A percentile compares a stretch with the other conserved stretches of the same genome.
Conservation (phyloP, 2,113 vertebrate species). For the Pantherophis guttatus region DNA sequence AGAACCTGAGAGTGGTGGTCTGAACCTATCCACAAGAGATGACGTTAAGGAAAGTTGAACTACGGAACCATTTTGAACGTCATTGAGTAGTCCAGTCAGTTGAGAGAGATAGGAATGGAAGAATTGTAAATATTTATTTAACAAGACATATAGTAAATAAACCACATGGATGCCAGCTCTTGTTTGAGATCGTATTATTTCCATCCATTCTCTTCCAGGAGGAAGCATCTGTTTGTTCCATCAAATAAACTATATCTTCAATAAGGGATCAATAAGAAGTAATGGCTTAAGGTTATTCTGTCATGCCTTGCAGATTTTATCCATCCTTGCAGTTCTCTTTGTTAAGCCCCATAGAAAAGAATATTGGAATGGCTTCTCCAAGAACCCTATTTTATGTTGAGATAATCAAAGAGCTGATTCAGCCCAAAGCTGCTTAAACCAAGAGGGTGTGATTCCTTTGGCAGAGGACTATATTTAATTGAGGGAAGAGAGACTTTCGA, state of each 20-base stretch:
- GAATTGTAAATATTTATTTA: slow-evolving; percentile 79
- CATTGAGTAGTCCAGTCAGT: slow-evolving; percentile 63
- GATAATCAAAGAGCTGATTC: too few species aligned
- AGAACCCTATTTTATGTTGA: not conserved
- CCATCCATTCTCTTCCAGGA: slow-evolving; percentile 70
- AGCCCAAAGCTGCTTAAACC: not conserved
- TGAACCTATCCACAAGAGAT: not conserved
- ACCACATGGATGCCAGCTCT: slow-evolving; percentile 65
- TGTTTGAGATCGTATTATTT: slow-evolving; percentile 67
- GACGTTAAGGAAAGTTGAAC: not conserved
- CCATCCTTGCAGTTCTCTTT: not conserved
- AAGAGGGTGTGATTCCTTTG: not conserved
- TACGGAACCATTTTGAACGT: slow-evolving; percentile 46
- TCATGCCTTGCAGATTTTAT: not conserved
- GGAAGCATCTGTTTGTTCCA: slow-evolving; percentile 63
- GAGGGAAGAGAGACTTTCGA: not conserved
- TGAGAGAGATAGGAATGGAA: slow-evolving; percentile 69
- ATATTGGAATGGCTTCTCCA: not conserved
- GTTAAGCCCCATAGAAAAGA: not conserved
- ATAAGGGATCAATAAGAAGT: not conserved
- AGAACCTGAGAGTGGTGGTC: not conserved
- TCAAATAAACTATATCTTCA: slow-evolving; percentile 18
- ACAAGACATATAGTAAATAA: slow-evolving; percentile 74
- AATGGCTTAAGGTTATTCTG: not conserved
- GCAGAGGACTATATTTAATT: not conserved